phyloP scores from a whole-genome alignment of 2,888 invertebrate genomes.

The Athetis lepigone region DNA sequence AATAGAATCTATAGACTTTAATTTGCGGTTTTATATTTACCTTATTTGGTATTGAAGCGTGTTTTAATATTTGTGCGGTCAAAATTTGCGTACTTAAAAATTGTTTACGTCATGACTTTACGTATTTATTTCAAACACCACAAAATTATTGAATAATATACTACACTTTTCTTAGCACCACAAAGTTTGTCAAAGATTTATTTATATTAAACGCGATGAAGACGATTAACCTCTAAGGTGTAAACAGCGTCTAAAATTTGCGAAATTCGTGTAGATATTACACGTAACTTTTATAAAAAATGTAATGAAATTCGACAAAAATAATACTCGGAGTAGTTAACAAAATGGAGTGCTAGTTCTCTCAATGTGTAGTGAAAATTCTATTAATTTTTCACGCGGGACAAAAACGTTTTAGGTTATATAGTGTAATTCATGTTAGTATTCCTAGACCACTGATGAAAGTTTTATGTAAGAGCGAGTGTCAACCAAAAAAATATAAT shows the following conservation, averaged over 20 bases:
- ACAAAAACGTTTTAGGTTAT: background rate
- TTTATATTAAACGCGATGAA: too few species aligned
- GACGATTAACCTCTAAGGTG: conserved; percentile 50
- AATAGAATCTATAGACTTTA: background rate
- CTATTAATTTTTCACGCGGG: background rate
- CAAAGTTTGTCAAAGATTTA: too few species aligned
- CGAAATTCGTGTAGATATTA: conserved; percentile 22
- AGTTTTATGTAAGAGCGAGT: too few species aligned
- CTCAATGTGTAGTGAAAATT: background rate
- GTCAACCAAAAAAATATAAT: too few species aligned
- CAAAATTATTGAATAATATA: too few species aligned
- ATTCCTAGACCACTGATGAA: too few species aligned
- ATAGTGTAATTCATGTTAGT: conserved; percentile 1
- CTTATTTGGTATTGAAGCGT: background rate
- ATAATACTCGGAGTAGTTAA: conserved; percentile 45
- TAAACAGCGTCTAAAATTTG: conserved; percentile 23
- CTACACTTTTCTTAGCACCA: background rate
- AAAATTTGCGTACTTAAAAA: too few species aligned
- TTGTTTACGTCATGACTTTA: too few species aligned
- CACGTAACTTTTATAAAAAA: conserved; percentile 44
- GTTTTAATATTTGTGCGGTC: background rate
- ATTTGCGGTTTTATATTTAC: background rate
- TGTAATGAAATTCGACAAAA: conserved; percentile 49
- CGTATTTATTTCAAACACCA: too few species aligned
- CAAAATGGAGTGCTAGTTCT: conserved; percentile 1